Evolutionary conservation across 2,797 vertebrate species (phyloP).

Genomic region (Anolis apletophallus): DNA sequence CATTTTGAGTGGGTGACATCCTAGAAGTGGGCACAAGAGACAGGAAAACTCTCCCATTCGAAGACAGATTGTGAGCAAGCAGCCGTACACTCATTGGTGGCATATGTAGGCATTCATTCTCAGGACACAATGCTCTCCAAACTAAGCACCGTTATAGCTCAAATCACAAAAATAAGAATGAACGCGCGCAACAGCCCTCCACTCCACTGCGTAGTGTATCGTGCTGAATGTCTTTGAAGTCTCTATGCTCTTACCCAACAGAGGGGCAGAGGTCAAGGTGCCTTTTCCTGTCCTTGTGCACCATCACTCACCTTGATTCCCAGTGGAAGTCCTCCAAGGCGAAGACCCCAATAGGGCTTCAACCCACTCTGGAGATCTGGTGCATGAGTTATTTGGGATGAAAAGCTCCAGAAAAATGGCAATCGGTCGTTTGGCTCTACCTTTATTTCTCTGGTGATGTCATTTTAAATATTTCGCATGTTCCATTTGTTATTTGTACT

Average conservation of each 20-base stretch:
- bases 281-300: slow-evolving; percentile 45
- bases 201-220: slow-evolving; percentile 41
- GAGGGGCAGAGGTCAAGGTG: slow-evolving; percentile 51
- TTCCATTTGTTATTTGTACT: slow-evolving; percentile 85
- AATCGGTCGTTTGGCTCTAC: slow-evolving; percentile 76
- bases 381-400: slow-evolving; percentile 67
- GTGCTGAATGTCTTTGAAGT: slow-evolving; percentile 49
- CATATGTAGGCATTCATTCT: background rate
- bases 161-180: background rate
- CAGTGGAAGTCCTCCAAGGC: slow-evolving; percentile 44
- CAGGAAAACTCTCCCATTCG: background rate
- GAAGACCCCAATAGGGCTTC: slow-evolving; percentile 63
- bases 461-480: slow-evolving; percentile 83
- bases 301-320: slow-evolving; percentile 78
- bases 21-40: background rate
- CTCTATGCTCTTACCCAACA: slow-evolving; percentile 44
- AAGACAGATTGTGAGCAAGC: background rate
- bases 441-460: slow-evolving; percentile 80
- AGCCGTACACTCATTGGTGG: slow-evolving; percentile 33
- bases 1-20: slow-evolving; percentile 46
- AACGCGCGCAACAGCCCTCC: background rate
- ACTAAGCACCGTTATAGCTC: rapidly evolving
- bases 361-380: slow-evolving; percentile 62
- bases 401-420: slow-evolving; percentile 73
- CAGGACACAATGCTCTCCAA: background rate